These are phyloP conservation scores for Drosophila athabasca DNA, from an alignment of 1,140 invertebrate genomes.

Conservation along the genomic window DNA sequence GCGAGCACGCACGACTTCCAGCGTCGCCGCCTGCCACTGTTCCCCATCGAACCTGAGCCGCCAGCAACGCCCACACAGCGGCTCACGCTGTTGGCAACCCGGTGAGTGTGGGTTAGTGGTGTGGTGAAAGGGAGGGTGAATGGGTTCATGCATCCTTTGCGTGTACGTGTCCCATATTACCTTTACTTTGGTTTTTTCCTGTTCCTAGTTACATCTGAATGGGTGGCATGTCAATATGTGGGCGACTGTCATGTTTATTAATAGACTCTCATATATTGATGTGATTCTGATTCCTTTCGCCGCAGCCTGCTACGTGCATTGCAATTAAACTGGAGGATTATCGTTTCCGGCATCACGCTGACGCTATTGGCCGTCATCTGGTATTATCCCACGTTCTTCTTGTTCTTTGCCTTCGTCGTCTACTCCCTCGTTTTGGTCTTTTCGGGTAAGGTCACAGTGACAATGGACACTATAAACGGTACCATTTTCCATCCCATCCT, in stretches of 20 bases:
- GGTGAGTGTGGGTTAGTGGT: constrained; percentile 42
- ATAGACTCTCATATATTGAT: background rate
- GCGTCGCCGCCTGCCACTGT: constrained; percentile 63
- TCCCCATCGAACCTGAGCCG: constrained; percentile 73
- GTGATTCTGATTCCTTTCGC: constrained; percentile 1
- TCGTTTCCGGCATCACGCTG: constrained; percentile 69
- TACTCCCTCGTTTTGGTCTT: constrained; percentile 78
- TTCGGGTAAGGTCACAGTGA: constrained; percentile 65
- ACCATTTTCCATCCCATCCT: no score
- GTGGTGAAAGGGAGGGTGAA: background rate
- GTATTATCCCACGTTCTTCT: constrained; percentile 83
- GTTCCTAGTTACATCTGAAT: background rate
- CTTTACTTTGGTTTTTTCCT: no score
- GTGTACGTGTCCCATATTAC: constrained; percentile 5
- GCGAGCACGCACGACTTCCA: constrained; percentile 12
- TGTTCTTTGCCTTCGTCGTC: constrained; percentile 77
- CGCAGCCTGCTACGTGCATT: constrained; percentile 65
- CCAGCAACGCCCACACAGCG: constrained; percentile 58
- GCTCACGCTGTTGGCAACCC: constrained; percentile 57
- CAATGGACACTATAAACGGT: background rate
- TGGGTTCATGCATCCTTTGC: background rate
- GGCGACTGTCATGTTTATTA: background rate
- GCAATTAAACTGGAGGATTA: constrained; percentile 82
- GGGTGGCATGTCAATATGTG: constrained; percentile 4
- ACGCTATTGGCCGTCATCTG: constrained; percentile 80